Evolutionary conservation across 2,113 vertebrate genomes (phyloP).

Genomic region (Eleginops maclovinus): DNA sequence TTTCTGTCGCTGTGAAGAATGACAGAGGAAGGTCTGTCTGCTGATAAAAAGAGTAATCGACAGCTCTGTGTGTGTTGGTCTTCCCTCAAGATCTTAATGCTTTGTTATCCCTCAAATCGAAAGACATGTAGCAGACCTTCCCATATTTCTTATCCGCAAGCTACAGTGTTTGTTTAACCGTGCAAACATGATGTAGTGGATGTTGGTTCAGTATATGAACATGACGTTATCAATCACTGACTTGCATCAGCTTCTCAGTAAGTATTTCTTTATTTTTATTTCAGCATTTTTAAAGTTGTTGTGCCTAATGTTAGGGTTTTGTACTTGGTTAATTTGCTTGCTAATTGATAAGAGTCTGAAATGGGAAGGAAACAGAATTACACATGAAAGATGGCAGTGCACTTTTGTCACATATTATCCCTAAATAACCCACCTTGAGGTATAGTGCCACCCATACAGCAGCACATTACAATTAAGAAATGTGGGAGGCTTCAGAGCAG

Average conservation of each 20-base stretch:
- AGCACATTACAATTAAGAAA: not conserved
- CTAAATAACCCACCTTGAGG: not conserved
- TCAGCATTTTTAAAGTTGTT: not conserved
- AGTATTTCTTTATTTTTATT: too few species aligned
- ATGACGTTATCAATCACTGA: not conserved
- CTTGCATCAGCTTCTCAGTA: not conserved
- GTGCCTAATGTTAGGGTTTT: not conserved
- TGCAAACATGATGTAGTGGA: slow-evolving; percentile 4
- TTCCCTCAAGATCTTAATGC: slow-evolving; percentile 46
- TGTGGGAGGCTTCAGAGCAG: not conserved
- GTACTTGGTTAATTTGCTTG: not conserved
- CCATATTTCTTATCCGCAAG: slow-evolving; percentile 24
- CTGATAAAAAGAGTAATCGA: slow-evolving; percentile 44
- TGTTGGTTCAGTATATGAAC: slow-evolving; percentile 2
- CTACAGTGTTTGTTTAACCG: slow-evolving; percentile 22
- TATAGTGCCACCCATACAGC: not conserved
- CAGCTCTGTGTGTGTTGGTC: slow-evolving; percentile 20
- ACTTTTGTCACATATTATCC: not conserved
- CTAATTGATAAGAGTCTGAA: not conserved
- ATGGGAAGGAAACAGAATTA: not conserved
- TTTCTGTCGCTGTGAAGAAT: slow-evolving; percentile 41
- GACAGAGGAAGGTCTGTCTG: slow-evolving; percentile 62
- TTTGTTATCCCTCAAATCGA: slow-evolving; percentile 58
- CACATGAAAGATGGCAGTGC: not conserved
- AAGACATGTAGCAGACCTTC: slow-evolving; percentile 37